Conservation (phyloP, 2,888 invertebrate genomes). For the Dynastes grantii region DNA sequence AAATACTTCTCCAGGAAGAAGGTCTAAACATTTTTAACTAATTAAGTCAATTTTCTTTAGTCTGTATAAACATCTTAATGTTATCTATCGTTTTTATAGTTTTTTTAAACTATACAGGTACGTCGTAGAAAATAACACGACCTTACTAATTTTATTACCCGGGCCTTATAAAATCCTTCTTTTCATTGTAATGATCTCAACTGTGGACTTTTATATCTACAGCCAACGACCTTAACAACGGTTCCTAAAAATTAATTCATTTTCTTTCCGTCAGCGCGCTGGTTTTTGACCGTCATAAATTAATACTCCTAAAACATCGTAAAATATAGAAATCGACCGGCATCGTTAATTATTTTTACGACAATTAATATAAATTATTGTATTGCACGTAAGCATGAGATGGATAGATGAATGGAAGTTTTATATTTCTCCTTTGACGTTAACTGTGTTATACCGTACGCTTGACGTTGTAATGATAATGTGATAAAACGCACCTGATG, state of each 20-base stretch:
- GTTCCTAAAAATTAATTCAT: conserved; percentile 4
- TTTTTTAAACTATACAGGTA: background rate
- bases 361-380: conserved; percentile 38
- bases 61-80: background rate
- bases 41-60: background rate
- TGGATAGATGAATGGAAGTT: background rate
- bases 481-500: conserved; percentile 2
- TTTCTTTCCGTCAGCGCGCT: background rate
- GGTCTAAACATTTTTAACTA: background rate
- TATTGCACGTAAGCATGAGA: conserved; percentile 21
- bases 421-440: background rate
- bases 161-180: conserved; percentile 19
- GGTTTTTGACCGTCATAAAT: conserved; percentile 22
- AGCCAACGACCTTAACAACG: background rate
- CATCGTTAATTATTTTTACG: conserved; percentile 40
- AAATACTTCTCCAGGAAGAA: background rate
- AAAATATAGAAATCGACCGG: conserved; percentile 20
- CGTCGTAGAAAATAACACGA: conserved; percentile 23
- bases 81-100: background rate
- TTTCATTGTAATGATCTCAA: conserved; percentile 6
- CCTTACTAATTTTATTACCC: conserved; percentile 34
- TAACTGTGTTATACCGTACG: too few species aligned
- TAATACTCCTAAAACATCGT: conserved; percentile 29
- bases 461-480: background rate
- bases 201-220: background rate